phyloP scores from a whole-genome alignment of 2,797 vertebrate genomes.

The Sebastes itinus region DNA sequence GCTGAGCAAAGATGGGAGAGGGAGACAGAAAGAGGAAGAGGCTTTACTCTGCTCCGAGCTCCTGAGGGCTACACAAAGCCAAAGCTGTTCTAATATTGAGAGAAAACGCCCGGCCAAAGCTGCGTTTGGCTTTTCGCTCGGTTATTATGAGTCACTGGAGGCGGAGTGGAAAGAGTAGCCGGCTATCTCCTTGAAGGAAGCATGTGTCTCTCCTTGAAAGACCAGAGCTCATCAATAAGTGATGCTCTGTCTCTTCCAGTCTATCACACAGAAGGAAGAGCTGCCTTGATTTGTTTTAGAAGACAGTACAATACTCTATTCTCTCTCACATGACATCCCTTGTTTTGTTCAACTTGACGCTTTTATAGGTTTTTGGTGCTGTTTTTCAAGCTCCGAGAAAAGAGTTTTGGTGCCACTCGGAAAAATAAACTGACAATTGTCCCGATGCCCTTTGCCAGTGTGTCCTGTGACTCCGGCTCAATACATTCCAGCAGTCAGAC shows the following conservation, averaged over 20 bases:
- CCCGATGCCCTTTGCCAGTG: constrained; percentile 40
- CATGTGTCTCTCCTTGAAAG: constrained; percentile 71
- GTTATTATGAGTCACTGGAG: constrained; percentile 46
- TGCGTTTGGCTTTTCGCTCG: constrained; percentile 33
- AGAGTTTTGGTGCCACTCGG: constrained; percentile 4
- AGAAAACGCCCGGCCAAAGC: constrained; percentile 39
- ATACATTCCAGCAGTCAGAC: constrained; percentile 63
- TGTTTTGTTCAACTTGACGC: constrained; percentile 30
- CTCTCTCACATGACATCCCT: constrained; percentile 13
- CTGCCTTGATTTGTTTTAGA: constrained; percentile 65
- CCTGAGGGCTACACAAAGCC: constrained; percentile 53
- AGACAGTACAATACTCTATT: constrained; percentile 38
- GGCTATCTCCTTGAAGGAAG: constrained; percentile 71
- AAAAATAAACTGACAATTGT: constrained; percentile 8
- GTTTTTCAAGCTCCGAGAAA: constrained; percentile 21
- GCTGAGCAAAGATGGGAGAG: constrained; percentile 55
- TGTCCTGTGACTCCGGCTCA: constrained; percentile 49
- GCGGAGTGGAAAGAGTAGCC: constrained; percentile 33
- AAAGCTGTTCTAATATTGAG: constrained; percentile 65
- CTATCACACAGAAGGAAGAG: constrained; percentile 62
- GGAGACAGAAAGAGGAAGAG: constrained; percentile 40
- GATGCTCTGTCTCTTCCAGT: constrained; percentile 75
- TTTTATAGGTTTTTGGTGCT: constrained; percentile 22
- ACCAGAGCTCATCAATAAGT: constrained; percentile 77
- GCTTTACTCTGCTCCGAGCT: constrained; percentile 50